Evolutionary conservation across 2,797 vertebrate species (phyloP), one percentile per base, ranked within the genome.

Genomic region (Otolemur crassicaudatus): DNA sequence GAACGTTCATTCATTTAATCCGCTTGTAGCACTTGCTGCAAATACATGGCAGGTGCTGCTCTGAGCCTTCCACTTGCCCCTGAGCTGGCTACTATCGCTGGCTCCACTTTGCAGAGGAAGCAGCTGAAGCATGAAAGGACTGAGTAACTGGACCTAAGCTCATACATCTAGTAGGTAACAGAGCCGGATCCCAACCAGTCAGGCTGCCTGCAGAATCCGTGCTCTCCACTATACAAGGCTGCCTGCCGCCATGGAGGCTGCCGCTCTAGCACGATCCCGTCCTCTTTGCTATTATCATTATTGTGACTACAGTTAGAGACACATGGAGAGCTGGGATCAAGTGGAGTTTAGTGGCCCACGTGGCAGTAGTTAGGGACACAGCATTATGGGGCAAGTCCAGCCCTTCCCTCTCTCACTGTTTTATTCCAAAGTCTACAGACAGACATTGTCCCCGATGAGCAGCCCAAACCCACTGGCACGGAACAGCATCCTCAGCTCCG

Each of bases 51-150:
- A 92, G 29, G 23, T 75, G 34, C 65, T 49, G 34, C 60, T 82
- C 20, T 72, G 79, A 88, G 22, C 58, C 56, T 46, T 63, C 0
- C 0, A 60, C 2, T 7, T 34, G 37, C 79, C 40, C 25, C 1
- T n/a, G 17, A 70, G 23, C 63, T 58, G 70, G 40, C 56, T 76
- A 43, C 43, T 87, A 22, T 75, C 88, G 46, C 37, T 40, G 12
- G 43, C 14, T 43, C n/a, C 25, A 19, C 80, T 88, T 96, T 87
- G 83, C 31, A 91, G 23, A 79, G 49, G 80, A 94, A 76, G 10
- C 7, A 67, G 31, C 37, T 73, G 7, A 95, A 61, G 40, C 23
- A 49, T 2, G 12, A 63, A 89, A 77, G 1, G 12, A 40, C 67
- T 77, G n/a, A 82, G 17, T 81, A 31, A 53, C 73, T 91, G 63